These are phyloP conservation scores for Mellilla xanthometata DNA, from an alignment of 2,888 invertebrate genomes.

Conservation along the genomic window DNA sequence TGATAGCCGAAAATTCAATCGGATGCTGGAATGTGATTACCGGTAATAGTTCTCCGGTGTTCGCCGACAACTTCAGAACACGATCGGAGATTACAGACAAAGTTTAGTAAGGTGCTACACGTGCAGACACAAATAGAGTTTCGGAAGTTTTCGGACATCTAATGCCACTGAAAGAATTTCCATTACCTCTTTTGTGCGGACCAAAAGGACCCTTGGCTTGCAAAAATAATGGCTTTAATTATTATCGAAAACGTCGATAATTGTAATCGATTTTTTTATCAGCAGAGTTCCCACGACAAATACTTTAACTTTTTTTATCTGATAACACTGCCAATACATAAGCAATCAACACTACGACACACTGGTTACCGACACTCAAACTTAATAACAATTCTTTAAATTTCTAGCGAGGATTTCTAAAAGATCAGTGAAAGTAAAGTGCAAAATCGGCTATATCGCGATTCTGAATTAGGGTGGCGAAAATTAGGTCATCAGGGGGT, in stretches of 20 bases:
- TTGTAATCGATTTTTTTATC: background rate
- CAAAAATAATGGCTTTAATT: background rate
- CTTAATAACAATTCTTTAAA: slow-evolving; percentile 17
- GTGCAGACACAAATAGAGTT: too few relatives aligned
- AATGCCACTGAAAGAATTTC: background rate
- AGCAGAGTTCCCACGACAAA: background rate
- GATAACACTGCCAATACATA: slow-evolving; percentile 18
- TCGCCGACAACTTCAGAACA: background rate
- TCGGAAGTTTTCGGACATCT: too few relatives aligned
- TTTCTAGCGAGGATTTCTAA: too few relatives aligned
- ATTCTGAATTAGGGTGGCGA: slow-evolving; percentile 19
- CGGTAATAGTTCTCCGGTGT: background rate
- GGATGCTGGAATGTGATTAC: background rate
- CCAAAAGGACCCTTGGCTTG: background rate
- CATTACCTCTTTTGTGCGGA: too few relatives aligned
- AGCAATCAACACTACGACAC: slow-evolving; percentile 10
- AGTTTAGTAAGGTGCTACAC: too few relatives aligned
- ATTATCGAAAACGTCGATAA: background rate
- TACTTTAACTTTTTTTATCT: slow-evolving; percentile 9
- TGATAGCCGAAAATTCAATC: background rate
- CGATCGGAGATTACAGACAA: too few relatives aligned
- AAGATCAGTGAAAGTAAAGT: slow-evolving; percentile 1
- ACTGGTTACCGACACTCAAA: slow-evolving; percentile 4
- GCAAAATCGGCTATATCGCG: slow-evolving; percentile 25
- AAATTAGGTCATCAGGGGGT: slow-evolving; percentile 39